phyloP scores from a whole-genome alignment of 2,888 invertebrate species.

The Ctena decussata region DNA sequence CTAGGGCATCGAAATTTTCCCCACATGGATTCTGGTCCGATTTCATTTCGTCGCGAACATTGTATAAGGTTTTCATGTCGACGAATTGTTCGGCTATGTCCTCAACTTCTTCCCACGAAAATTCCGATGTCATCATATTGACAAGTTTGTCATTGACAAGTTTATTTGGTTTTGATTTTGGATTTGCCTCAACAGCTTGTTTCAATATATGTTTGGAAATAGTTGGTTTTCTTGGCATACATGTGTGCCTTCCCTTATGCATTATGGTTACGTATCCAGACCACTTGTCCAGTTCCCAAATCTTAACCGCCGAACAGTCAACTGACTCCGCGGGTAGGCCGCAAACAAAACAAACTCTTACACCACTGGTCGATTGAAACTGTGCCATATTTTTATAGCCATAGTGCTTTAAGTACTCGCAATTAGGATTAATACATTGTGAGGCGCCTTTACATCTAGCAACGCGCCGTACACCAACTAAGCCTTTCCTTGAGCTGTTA shows the following conservation, averaged over 20 bases:
- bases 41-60: background rate
- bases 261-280: background rate
- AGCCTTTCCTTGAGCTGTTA: background rate
- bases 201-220: background rate
- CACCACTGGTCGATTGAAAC: background rate
- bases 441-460: background rate
- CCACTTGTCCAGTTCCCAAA: background rate
- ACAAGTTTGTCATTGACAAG: slow-evolving; percentile 1
- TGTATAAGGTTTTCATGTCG: background rate
- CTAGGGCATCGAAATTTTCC: slow-evolving; percentile 2
- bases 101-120: background rate
- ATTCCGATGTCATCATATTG: background rate
- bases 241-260: background rate
- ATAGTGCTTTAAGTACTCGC: background rate
- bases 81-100: slow-evolving; percentile 4
- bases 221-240: background rate
- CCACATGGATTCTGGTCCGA: background rate
- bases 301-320: background rate
- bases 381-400: background rate
- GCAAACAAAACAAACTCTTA: background rate
- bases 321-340: background rate
- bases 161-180: background rate
- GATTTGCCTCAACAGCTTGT: background rate
- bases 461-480: background rate
- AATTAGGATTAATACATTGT: background rate